A percentile compares a stretch with the other conserved stretches of the same genome.
These are phyloP conservation scores for Gonatopus flavifemur DNA, from an alignment of 1,140 invertebrate species.

Conservation along the genomic window DNA sequence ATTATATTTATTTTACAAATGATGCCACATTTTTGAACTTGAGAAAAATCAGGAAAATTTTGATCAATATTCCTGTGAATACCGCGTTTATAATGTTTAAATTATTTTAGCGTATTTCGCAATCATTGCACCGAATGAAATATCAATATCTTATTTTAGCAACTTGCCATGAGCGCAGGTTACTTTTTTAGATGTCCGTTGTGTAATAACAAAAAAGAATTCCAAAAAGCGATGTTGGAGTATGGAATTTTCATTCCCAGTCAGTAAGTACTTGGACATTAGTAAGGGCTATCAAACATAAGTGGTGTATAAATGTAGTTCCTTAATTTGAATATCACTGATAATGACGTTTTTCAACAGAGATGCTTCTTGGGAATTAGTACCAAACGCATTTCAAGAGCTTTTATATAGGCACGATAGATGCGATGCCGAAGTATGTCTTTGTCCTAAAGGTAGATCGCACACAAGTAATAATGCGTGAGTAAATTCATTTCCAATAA, in stretches of 20 bases:
- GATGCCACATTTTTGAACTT: too few relatives aligned
- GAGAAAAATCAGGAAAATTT: too few relatives aligned
- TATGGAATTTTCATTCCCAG: constrained; percentile 69
- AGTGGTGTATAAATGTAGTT: not conserved
- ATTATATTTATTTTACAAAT: too few relatives aligned
- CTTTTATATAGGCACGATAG: constrained; percentile 61
- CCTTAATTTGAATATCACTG: not conserved
- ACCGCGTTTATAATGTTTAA: too few relatives aligned
- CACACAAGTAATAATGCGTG: constrained; percentile 58
- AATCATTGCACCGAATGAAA: too few relatives aligned
- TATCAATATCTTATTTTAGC: constrained; percentile 51
- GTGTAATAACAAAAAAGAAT: constrained; percentile 66
- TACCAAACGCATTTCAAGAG: constrained; percentile 66
- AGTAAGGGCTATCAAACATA: not conserved
- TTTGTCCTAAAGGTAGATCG: constrained; percentile 62
- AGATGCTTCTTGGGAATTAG: constrained; percentile 72
- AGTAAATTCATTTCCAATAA: constrained; percentile 21
- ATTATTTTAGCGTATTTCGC: too few relatives aligned
- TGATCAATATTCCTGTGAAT: too few relatives aligned
- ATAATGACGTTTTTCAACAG: constrained; percentile 38
- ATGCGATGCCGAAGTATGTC: constrained; percentile 63
- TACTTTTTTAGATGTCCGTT: constrained; percentile 73
- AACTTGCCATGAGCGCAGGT: constrained; percentile 65
- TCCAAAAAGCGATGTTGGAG: constrained; percentile 63
- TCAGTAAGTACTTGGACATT: constrained; percentile 52